Base-by-base conservation (phyloP, 2,797 vertebrate species). In the Pangasius larnaudii region DNA sequence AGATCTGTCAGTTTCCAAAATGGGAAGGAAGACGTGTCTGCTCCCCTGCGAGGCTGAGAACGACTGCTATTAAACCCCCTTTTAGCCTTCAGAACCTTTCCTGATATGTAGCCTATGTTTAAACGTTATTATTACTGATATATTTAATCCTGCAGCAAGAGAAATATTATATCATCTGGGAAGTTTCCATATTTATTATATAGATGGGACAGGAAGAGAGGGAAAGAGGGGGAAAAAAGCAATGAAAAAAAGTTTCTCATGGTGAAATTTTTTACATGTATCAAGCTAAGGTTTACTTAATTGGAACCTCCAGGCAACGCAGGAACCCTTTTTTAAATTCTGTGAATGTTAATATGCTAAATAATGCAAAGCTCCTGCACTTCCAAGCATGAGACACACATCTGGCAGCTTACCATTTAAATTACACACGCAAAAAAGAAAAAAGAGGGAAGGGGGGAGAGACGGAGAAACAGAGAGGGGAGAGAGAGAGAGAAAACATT, bases 331-430 rank as follows among this genome's bases (percentile, higher is more conserved):
- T 99, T 99, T 98, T 97, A 98, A 99, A 99, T 99, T 99, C 98
- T 99, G 97, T 97, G 98, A 99, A 98, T 99, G 98, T 99, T 99
- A 99, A 99, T 99, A 99, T 99, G 98, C 98, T 99, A 99, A 99
- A 99, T 99, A 99, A 99, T 99, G 98, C 98, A 99, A 98, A 99
- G 98, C 98, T 97, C 97, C 95, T 94, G 97, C 98, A 98, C 98
- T 98, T 98, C 98, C 98, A 98, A 99, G 97, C 98, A 98, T 99
- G 97, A 98, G 98, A 99, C 98, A 97, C 98, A 99, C 98, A 99
- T 99, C 98, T 99, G 98, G 98, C 96, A 96, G 97, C 97, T 98
- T 98, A 98, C 98, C 97, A 98, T 99, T 99, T 99, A 99, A 99
- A 99, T 99, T 98, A 99, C 97, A 96, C 95, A 93, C 93, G 95